Base-by-base conservation (phyloP, 2,888 invertebrate genomes). In the Nephrotoma guestfalica region DNA sequence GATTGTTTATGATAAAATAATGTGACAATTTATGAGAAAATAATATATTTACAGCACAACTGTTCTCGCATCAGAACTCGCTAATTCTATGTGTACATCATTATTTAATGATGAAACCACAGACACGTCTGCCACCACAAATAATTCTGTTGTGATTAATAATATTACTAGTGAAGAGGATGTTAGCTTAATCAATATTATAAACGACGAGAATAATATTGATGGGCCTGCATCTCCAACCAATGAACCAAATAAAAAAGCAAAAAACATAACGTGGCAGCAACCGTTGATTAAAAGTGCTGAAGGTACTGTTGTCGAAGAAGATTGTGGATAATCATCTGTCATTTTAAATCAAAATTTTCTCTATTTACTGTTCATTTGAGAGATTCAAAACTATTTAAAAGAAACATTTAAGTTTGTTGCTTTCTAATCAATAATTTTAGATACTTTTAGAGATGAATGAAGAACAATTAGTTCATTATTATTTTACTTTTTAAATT, bases 81-180 rank as follows among this genome's bases (percentile, higher is more conserved):
- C 88, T 71, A 89, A 88, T 87, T 89, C 88, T 45, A 88, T 89
- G 87, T 88, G 89, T 87, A 88, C 88, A 87, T 87, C 88, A 87
- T 87, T 88, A 51, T 86, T 88, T 11, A 87, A 88, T 86, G 88
- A 88, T 45, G 88, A 88, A 84, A 41, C 41, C n/a, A 15, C 41
- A n/a, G 30, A 71, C 9, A 9, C 30, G 30, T 30, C 71, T 30
- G 4, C 18, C 9, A 71, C 9, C 9, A 71, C 71, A 18, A 71
- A 30, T 30, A 30, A 71, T 30, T 18, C 30, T 30, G 71, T 71
- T 30, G 41, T 84, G 0, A 6, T 15, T 15, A 42, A 84, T 41
- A 41, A 84, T 84, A 41, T 84, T 15, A 13, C 6, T 15, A 84
- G 2, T 41, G 84, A 41, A 41, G 42, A 41, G 2, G 84, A 84